Evolutionary conservation across 2,888 invertebrate genomes (phyloP).

Genomic region (Chalcosyrphus nemorum): DNA sequence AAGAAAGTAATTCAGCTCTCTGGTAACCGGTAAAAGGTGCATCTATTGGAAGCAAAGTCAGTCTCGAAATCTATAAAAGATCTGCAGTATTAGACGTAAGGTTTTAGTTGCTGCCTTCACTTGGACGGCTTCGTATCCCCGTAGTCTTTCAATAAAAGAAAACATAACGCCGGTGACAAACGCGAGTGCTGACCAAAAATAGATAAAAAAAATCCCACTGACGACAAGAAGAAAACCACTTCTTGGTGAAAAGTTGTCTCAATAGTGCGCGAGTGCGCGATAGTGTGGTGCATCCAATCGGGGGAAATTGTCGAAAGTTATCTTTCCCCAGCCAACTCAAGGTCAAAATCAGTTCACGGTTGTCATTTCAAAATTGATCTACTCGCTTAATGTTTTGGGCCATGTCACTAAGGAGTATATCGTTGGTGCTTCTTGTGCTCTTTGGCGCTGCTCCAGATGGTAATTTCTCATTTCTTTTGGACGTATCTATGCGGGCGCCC

Average conservation of each 20-base stretch:
- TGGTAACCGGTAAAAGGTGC: slow-evolving; percentile 30
- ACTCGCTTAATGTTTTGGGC: slow-evolving; percentile 8
- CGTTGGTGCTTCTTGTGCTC: slow-evolving; percentile 23
- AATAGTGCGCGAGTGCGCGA: background rate
- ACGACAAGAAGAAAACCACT: slow-evolving; percentile 43
- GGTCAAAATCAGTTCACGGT: slow-evolving; percentile 39
- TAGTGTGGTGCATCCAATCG: slow-evolving; percentile 17
- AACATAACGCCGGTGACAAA: slow-evolving; percentile 25
- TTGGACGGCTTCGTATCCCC: slow-evolving; percentile 23
- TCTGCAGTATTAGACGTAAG: slow-evolving; percentile 17
- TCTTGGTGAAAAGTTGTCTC: slow-evolving; percentile 53
- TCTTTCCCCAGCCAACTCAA: slow-evolving; percentile 50
- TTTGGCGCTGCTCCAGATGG: slow-evolving; percentile 39
- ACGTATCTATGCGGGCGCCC: slow-evolving; percentile 7
- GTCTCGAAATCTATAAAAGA: slow-evolving; percentile 58
- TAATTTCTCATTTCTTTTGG: slow-evolving; percentile 50
- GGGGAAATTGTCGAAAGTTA: slow-evolving; percentile 66
- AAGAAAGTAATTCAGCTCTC: slow-evolving; percentile 54
- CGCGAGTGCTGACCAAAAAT: background rate
- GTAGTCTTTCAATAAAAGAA: slow-evolving; percentile 1
- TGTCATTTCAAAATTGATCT: slow-evolving; percentile 1
- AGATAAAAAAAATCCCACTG: background rate
- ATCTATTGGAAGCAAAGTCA: slow-evolving; percentile 34
- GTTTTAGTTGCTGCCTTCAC: slow-evolving; percentile 42
- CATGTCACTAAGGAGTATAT: slow-evolving; percentile 41